Base-by-base conservation (phyloP, 1,140 invertebrate species). In the Pteromalus puparum region DNA sequence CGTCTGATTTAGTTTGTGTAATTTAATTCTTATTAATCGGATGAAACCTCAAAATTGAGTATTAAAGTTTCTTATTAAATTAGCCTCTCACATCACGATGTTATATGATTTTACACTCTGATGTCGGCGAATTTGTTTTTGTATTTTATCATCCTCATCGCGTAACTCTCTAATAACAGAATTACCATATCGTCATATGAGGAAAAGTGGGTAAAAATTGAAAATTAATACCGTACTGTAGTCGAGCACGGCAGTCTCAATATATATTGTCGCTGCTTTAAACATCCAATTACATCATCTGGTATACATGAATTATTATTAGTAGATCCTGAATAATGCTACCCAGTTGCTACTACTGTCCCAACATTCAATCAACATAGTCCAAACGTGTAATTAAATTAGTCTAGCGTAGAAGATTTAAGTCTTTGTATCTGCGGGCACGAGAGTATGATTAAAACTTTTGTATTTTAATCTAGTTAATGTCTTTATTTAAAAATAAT, bases 11-110 rank as follows among this genome's bases (percentile, higher is more conserved):
- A 48, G 65, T 83, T 77, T 68, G 46, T 70, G 24, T 83, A 83
- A 83, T 70, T 77, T 77, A 83, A 83, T 77, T 76, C 75, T 78
- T 68, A 79, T 79, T 83, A 83, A 73, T 53, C 10, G 82, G 67
- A 83, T 83, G 75, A 83, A 83, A 83, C 81, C 81, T 77, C 74
- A 42, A 75, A 83, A 68, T 83, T 34, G 81, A 76, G 73, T 83
- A 75, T 76, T 76, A 72, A 83, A 72, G 75, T 42, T 53, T 61
- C 74, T 78, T 83, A 83, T 83, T 78, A 73, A 26, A 61, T 83
- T 83, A 83, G 42, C 18, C 15, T n/a, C 38, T 79, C 26, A 42
- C 18, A 83, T 38, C 34, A 65, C 42, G 46, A 79, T 73, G 46
- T 79, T 79, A 73, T 79, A 72, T 79, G 28, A 73, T 83, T 83